A percentile compares a stretch with the other conserved stretches of the same genome.
phyloP scores from a whole-genome alignment of 2,113 vertebrate genomes.

The Planiliza haematocheilus region DNA sequence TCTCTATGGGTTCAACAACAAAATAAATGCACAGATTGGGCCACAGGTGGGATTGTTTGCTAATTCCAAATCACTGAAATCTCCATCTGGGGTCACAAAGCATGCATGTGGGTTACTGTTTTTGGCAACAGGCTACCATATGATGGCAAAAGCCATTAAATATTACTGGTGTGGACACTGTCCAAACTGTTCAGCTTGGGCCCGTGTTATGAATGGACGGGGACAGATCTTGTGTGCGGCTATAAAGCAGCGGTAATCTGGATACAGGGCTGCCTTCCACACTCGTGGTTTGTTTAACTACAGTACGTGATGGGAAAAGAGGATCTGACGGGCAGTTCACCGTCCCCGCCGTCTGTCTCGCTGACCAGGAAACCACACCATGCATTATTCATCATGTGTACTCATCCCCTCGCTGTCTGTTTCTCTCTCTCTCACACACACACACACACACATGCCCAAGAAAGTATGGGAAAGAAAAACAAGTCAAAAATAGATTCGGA shows the following conservation, averaged over 20 bases:
- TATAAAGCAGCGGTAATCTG: constrained; percentile 51
- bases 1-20: not conserved
- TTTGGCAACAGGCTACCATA: constrained; percentile 2
- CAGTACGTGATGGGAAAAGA: constrained; percentile 51
- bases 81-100: constrained; percentile 1
- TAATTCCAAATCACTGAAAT: constrained; percentile 16
- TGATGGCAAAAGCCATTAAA: constrained; percentile 5
- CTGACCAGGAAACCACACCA: constrained; percentile 79
- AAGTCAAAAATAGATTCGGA: constrained; percentile 34
- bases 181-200: constrained; percentile 23
- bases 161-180: constrained; percentile 8
- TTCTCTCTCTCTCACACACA: not conserved
- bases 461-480: constrained; percentile 10
- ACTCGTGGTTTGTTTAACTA: constrained; percentile 69
- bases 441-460: constrained; percentile 4
- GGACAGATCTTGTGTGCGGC: constrained; percentile 44
- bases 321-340: constrained; percentile 61
- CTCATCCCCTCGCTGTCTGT: constrained; percentile 2
- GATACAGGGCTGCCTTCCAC: constrained; percentile 31
- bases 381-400: constrained; percentile 73
- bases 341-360: constrained; percentile 59
- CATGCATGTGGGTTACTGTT: not conserved
- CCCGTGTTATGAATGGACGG: constrained; percentile 41
- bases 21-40: not conserved
- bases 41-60: not conserved